Evolutionary conservation across 2,797 vertebrate species (phyloP).

Genomic region (Anas flavirostris): DNA sequence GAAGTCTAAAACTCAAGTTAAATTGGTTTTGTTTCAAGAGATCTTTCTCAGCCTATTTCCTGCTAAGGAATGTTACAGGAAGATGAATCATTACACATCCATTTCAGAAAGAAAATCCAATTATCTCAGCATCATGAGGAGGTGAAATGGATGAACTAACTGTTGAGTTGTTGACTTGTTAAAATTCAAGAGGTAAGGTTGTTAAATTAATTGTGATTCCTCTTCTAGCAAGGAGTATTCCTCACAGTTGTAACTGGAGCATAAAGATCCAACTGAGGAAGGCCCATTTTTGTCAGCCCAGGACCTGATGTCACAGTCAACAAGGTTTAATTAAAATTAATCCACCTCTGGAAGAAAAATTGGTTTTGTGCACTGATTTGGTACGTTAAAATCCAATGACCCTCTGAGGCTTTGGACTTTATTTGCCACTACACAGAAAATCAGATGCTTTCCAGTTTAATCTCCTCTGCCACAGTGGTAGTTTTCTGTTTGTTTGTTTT

Average conservation of each 20-base stretch:
- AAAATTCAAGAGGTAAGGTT: background rate
- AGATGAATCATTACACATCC: background rate
- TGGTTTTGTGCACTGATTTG: background rate
- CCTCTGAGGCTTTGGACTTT: background rate
- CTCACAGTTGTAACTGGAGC: background rate
- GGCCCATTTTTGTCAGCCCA: background rate
- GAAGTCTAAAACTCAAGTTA: background rate
- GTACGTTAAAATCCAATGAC: background rate
- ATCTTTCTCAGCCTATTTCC: background rate
- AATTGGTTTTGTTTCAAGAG: background rate
- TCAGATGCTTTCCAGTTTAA: background rate
- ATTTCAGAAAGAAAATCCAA: background rate
- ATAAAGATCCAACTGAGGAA: background rate
- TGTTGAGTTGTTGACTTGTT: background rate
- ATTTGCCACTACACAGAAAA: background rate
- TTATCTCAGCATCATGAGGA: background rate
- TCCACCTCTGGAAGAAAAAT: constrained; percentile 9
- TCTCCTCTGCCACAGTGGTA: background rate
- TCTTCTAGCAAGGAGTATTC: background rate
- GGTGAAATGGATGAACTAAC: background rate
- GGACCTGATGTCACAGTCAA: background rate
- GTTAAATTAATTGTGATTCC: background rate
- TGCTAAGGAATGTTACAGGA: background rate
- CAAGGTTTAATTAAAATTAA: constrained; percentile 50
- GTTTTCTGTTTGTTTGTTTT: background rate